Evolutionary conservation across 2,888 invertebrate species (phyloP).

Genomic region (Zelleria hepariella): DNA sequence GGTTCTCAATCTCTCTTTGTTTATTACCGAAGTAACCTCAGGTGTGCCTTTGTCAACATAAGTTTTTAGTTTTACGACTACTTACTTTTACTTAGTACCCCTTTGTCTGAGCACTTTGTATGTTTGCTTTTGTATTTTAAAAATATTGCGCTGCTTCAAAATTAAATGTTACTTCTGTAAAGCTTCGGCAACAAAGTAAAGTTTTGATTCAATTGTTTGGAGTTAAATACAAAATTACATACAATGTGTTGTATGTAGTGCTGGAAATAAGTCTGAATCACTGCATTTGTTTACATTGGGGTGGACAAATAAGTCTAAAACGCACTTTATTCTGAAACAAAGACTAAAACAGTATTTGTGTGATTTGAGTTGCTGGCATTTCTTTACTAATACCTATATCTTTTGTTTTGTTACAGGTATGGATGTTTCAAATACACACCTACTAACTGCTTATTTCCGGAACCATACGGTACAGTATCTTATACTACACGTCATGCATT

Average conservation of each 20-base stretch:
- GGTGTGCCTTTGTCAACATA: neutral
- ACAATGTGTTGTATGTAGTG: too few species aligned
- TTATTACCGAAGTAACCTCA: neutral
- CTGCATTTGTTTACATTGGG: neutral
- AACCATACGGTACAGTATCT: neutral
- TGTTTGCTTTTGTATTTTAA: slow-evolving; percentile 8
- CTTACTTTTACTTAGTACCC: slow-evolving; percentile 18
- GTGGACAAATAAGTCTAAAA: neutral
- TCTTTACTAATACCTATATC: neutral
- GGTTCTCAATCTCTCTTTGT: neutral
- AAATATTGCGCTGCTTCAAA: neutral
- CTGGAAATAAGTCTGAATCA: neutral
- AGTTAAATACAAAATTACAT: neutral
- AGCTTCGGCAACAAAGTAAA: neutral
- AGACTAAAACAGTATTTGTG: neutral
- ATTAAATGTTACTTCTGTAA: neutral
- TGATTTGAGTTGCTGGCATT: neutral
- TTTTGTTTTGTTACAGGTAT: neutral
- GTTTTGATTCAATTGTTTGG: neutral
- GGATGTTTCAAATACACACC: neutral
- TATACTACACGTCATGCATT: neutral
- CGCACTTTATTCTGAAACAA: neutral
- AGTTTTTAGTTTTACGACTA: neutral
- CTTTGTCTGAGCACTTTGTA: slow-evolving; percentile 22
- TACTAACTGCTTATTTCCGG: neutral